Conservation (phyloP, 2,113 vertebrate species). For the Poeciliopsis occidentalis region DNA sequence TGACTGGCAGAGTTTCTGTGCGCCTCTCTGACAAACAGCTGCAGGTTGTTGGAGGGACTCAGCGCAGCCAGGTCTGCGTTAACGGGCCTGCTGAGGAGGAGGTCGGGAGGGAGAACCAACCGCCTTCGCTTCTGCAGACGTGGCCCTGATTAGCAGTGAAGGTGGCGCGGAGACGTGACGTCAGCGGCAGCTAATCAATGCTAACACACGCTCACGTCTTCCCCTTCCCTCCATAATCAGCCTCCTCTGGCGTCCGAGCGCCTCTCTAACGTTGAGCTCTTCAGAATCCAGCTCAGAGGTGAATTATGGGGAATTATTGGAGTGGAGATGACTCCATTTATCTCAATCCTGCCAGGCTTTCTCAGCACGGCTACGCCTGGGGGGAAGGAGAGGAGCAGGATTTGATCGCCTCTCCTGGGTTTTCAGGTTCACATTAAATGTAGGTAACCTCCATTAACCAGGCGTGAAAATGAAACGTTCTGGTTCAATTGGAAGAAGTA, state of each 20-base stretch:
- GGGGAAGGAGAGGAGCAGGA: neutral
- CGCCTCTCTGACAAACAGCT: slow-evolving; percentile 38
- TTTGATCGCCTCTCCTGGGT: neutral
- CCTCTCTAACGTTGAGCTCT: slow-evolving; percentile 11
- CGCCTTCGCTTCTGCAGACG: slow-evolving; percentile 28
- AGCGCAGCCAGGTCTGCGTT: slow-evolving; percentile 16
- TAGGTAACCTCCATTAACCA: neutral
- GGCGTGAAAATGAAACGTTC: no score
- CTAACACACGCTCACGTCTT: neutral
- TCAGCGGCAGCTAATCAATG: slow-evolving; percentile 31
- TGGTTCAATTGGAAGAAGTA: no score
- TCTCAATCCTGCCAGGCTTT: slow-evolving; percentile 12
- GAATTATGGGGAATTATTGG: slow-evolving; percentile 36
- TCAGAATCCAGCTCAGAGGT: slow-evolving; percentile 22
- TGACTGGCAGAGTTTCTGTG: slow-evolving; percentile 8
- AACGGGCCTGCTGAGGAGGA: neutral
- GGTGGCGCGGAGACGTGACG: slow-evolving; percentile 24
- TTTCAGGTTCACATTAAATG: neutral
- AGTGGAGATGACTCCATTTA: slow-evolving; percentile 44
- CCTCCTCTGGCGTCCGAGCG: slow-evolving; percentile 13
- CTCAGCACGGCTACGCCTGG: neutral
- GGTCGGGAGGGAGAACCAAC: slow-evolving; percentile 23
- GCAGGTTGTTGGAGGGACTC: slow-evolving; percentile 50
- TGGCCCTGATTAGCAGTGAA: slow-evolving; percentile 52
- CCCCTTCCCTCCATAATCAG: slow-evolving; percentile 1